Conservation (phyloP, 2,888 invertebrate genomes). For the Lasioglossum pauxillum region DNA sequence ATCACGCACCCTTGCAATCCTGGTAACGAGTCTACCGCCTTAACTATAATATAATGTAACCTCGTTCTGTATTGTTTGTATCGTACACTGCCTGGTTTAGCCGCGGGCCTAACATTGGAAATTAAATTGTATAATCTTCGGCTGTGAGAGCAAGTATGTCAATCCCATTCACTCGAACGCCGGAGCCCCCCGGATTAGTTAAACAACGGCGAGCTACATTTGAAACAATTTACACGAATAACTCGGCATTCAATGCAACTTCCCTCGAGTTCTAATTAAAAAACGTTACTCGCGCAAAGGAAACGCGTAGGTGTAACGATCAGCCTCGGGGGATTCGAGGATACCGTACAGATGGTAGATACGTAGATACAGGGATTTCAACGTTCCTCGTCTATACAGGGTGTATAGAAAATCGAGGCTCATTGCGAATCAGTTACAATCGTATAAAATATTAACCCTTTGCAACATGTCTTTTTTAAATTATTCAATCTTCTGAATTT, state of each 20-base stretch:
- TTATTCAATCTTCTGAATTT: neutral
- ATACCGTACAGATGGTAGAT: slow-evolving; percentile 37
- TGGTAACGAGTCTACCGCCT: too few relatives aligned
- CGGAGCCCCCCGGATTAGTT: neutral
- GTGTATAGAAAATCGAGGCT: neutral
- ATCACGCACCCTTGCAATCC: too few relatives aligned
- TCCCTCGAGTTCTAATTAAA: slow-evolving; percentile 26
- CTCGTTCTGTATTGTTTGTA: neutral
- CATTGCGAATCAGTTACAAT: neutral
- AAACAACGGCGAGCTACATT: slow-evolving; percentile 2
- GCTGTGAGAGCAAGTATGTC: neutral
- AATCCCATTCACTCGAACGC: neutral
- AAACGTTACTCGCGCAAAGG: slow-evolving; percentile 33
- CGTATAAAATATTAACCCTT: neutral
- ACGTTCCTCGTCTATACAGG: neutral
- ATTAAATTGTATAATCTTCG: neutral
- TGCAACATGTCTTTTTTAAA: neutral
- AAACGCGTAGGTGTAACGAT: slow-evolving; percentile 49
- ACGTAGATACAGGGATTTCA: slow-evolving; percentile 36
- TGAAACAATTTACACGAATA: slow-evolving; percentile 31
- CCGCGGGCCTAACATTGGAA: neutral
- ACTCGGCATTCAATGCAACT: slow-evolving; percentile 18
- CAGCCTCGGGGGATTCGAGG: slow-evolving; percentile 12
- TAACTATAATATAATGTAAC: neutral
- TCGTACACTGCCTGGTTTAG: too few relatives aligned